These are phyloP conservation scores for Anthopleura sola DNA, from an alignment of 64 coral and sea anemone genomes.

Conservation along the genomic window DNA sequence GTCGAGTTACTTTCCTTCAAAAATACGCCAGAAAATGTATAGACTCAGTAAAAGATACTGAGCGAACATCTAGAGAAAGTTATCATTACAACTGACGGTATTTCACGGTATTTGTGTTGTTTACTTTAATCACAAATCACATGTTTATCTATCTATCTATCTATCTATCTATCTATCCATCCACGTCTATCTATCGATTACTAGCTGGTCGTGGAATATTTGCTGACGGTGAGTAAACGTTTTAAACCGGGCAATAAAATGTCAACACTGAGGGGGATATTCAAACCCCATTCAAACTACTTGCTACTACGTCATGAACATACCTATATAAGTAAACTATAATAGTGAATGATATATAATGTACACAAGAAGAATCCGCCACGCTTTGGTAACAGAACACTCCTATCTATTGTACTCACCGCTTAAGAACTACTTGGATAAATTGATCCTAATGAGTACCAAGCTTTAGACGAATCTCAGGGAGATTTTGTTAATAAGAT, in stretches of 20 bases:
- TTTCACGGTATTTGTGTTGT: neutral
- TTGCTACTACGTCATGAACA: too few species aligned
- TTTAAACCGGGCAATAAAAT: neutral
- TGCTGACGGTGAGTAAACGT: neutral
- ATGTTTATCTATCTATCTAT: neutral
- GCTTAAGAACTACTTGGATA: neutral
- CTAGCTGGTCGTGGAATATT: neutral
- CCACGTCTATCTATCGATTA: neutral
- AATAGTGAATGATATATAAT: too few species aligned
- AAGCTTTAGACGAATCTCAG: too few species aligned
- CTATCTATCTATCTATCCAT: neutral
- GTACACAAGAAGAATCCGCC: neutral
- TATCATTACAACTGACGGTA: too few species aligned
- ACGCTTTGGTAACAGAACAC: neutral
- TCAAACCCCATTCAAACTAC: too few species aligned
- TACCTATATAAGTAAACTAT: too few species aligned
- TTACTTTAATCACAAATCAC: neutral
- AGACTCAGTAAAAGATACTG: too few species aligned
- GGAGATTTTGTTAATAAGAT: neutral
- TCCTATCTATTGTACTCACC: neutral
- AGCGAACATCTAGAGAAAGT: too few species aligned
- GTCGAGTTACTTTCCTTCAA: too few species aligned
- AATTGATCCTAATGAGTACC: neutral
- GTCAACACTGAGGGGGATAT: neutral
- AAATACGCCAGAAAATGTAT: too few species aligned